These are phyloP conservation scores for Melanotaenia boesemani DNA, from an alignment of 2,797 vertebrate genomes.

Conservation along the genomic window DNA sequence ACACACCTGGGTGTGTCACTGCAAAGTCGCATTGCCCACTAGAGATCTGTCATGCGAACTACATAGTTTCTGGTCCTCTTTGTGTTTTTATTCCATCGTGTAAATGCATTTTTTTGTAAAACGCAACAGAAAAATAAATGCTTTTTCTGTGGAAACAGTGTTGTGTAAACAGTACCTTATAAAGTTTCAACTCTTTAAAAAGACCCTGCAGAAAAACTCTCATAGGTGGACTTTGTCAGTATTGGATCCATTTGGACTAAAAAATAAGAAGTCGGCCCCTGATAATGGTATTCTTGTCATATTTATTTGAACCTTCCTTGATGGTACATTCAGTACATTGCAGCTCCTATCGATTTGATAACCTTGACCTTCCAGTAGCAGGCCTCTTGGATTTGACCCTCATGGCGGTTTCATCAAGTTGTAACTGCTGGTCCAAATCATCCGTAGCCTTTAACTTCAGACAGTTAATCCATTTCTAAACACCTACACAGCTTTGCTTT, in stretches of 20 bases:
- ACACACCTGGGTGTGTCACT: no score
- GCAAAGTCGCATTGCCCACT: no score
- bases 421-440: constrained; percentile 26
- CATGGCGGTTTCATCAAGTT: neutral
- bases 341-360: constrained; percentile 29
- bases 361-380: constrained; percentile 51
- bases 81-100: no score
- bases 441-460: constrained; percentile 58
- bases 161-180: no score
- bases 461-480: constrained; percentile 11
- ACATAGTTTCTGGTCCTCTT: no score
- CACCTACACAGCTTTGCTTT: constrained; percentile 36
- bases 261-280: neutral
- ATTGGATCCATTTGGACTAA: neutral
- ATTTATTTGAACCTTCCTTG: constrained; percentile 13
- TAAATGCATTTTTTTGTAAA: no score
- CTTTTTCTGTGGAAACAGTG: no score
- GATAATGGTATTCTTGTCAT: constrained; percentile 2
- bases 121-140: no score
- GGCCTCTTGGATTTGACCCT: neutral
- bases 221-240: no score
- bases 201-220: no score
- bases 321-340: constrained; percentile 2
- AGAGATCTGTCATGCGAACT: no score
- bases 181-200: no score